phyloP scores from a whole-genome alignment of 1,140 invertebrate species.

The Monomorium pharaonis region DNA sequence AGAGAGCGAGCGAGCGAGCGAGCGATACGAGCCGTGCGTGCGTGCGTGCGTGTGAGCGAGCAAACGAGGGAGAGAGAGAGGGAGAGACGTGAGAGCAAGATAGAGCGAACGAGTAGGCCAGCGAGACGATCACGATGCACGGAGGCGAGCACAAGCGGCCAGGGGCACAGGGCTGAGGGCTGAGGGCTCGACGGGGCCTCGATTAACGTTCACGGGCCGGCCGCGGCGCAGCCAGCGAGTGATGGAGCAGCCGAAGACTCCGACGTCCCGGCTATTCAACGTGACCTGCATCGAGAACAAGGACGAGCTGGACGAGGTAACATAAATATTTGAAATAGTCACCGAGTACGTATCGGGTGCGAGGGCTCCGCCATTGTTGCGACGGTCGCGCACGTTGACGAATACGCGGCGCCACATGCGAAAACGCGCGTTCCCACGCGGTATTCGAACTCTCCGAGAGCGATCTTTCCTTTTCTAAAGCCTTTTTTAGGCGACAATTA shows the following conservation, averaged over 20 bases:
- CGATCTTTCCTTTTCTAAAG: no score
- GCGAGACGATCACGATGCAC: conserved; percentile 83
- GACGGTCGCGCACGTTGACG: conserved; percentile 79
- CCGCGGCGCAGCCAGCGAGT: conserved; percentile 63
- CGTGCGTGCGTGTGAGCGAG: background rate
- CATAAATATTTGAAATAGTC: conserved; percentile 81
- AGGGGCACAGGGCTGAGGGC: conserved; percentile 82
- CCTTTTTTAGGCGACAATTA: no score
- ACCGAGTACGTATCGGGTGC: conserved; percentile 81
- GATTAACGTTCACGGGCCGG: conserved; percentile 69
- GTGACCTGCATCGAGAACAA: conserved; percentile 91
- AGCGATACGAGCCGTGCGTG: background rate
- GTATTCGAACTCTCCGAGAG: conserved; percentile 76
- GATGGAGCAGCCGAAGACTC: conserved; percentile 81
- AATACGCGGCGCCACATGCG: conserved; percentile 76
- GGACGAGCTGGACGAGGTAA: conserved; percentile 94
- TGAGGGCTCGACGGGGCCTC: conserved; percentile 79
- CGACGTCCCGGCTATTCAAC: conserved; percentile 84
- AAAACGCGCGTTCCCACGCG: conserved; percentile 71
- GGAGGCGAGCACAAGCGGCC: conserved; percentile 83
- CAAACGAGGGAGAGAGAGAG: conserved; percentile 41
- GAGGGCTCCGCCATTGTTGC: conserved; percentile 82
- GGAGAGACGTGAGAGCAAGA: conserved; percentile 62
- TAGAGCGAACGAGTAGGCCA: conserved; percentile 66
- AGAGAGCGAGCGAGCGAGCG: background rate